Evolutionary conservation across 2,113 vertebrate genomes (phyloP), one percentile per base, ranked within the genome.

Genomic region (Craseonycteris thonglongyai): DNA sequence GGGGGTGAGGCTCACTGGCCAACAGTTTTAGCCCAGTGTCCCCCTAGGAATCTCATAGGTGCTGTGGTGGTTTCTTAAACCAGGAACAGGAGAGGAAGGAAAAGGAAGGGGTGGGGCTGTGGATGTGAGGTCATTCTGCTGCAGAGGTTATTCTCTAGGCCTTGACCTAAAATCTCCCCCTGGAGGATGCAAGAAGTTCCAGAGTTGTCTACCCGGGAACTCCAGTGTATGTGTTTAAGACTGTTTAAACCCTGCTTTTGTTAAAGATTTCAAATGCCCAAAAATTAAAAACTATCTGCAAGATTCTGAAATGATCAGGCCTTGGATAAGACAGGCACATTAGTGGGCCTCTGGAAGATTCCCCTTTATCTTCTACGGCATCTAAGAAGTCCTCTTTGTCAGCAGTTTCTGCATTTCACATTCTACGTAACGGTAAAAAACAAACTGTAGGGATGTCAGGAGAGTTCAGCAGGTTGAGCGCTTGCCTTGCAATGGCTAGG

Each of bases 231-330:
- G n/a, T 71, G n/a, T 82, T 91, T 58, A 65, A 13, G 51, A 88
- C 38, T 81, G 24, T 33, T 92, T 85, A 54, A 66, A 72, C 66
- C 30, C 75, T 87, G 51, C 72, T 92, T 95, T 88, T 82, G 71
- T 56, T 86, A 68, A 79, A 79, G 30, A 51, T 82, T 96, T 89
- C 63, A 89, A 94, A 83, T 69, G 45, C 66, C 84, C 87, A 95
- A 51, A 33, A 35, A 61, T 19, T 80, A 51, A 28, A 69, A 58
- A 51, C 42, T 45, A 45, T 88, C 54, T 45, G 74, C 76, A 81
- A 90, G 51, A 35, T 84, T 92, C 84, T 88, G 78, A 74, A 66
- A 56, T 58, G 45, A 68, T 69, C 38, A 72, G 75, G 49, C 86
- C 54, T 83, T 83, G 38, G 84, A 65, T 66, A 58, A 93, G 35